These are phyloP conservation scores for Cichladusa arquata DNA, from an alignment of 2,113 vertebrate species.

Conservation along the genomic window DNA sequence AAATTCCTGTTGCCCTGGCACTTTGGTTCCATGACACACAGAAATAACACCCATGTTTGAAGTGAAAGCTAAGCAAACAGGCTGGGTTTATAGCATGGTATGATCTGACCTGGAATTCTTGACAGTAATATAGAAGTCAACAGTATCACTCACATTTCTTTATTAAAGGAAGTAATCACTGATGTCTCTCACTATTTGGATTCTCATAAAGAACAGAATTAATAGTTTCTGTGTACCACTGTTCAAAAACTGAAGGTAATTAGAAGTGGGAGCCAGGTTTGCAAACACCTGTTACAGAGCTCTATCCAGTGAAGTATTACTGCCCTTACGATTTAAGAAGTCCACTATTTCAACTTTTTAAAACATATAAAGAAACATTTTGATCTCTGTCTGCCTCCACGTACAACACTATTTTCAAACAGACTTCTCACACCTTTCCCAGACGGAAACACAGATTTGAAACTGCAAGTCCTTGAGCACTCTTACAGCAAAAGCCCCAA, in stretches of 20 bases:
- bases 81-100: background rate
- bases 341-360: background rate
- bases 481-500: background rate
- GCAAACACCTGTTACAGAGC: background rate
- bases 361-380: background rate
- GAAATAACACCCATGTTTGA: background rate
- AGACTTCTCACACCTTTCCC: background rate
- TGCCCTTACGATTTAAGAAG: background rate
- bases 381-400: background rate
- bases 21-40: background rate
- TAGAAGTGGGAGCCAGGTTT: background rate
- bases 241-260: background rate
- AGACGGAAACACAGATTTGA: background rate
- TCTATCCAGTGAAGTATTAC: background rate
- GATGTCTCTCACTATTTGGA: background rate
- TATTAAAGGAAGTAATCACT: background rate
- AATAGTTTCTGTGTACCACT: background rate
- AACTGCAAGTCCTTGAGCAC: background rate
- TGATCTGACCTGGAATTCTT: background rate
- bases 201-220: background rate
- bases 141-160: background rate
- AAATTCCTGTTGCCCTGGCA: background rate
- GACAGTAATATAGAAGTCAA: background rate
- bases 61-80: background rate
- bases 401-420: background rate